Evolutionary conservation across 2,113 vertebrate genomes (phyloP), one percentile per base, ranked within the genome.

Genomic region (Cryptotis parvus): DNA sequence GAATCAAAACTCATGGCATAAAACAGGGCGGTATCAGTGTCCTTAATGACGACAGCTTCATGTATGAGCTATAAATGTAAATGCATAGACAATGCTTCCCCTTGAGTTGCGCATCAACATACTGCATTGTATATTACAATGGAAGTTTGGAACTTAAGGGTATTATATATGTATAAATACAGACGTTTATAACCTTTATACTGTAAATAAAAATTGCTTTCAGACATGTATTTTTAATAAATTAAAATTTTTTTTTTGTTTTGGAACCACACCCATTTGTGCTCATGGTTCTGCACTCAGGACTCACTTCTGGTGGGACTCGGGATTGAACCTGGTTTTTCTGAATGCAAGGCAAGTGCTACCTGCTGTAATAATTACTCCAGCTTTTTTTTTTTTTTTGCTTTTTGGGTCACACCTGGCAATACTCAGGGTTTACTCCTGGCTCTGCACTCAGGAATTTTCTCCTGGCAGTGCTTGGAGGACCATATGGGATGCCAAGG

Each of bases 61-160:
- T 68, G 77, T 91, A 77, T 93, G 83, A 49, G 87, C 91, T 87
- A 87, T 27, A 94, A 84, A 91, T 78, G 85, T 27, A 94, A 84
- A 91, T 78, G 58, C 84, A 87, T 89, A 89, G 82, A 92, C 93
- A 87, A 76, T 82, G 74, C 90, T 96, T 92, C n/a, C 91, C 92
- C 91, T 94, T 83, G 93, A 91, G 94, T 95, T 93, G 92, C 94
- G 85, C 37, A 80, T 87, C 55, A 77, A 65, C 78, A 92, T 81
- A 76, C 43, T 91, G 63, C 92, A 89, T 96, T 97, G 96, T 97
- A 96, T 92, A 95, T 97, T 96, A 96, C 95, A 96, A 96, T 96
- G 95, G 87, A 82, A 90, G 61, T 69, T 89, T 92, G 96, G 91
- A 96, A 94, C 93, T 94, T 91, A 85, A 96, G 90, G 95, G 79